A percentile compares a stretch with the other conserved stretches of the same genome.
phyloP scores from a whole-genome alignment of 2,113 vertebrate genomes.

The Etheostoma spectabile region DNA sequence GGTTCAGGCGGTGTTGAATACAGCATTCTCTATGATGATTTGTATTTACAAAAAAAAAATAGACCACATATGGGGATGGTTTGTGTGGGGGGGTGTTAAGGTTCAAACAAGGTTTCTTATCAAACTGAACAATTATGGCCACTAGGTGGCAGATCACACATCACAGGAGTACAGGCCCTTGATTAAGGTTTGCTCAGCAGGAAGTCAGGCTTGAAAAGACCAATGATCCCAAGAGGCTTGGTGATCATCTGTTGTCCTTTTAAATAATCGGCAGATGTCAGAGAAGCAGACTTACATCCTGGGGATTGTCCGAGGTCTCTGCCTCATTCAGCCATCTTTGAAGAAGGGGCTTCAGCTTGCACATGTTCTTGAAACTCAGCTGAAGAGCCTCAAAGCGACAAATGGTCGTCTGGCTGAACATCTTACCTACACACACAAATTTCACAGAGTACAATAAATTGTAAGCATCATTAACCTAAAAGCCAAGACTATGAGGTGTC shows the following conservation, averaged over 20 bases:
- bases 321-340: conserved; percentile 87
- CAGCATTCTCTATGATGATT: neutral
- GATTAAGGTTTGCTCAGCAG: conserved; percentile 36
- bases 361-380: conserved; percentile 89
- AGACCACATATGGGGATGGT: too few species aligned
- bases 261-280: conserved; percentile 57
- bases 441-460: neutral
- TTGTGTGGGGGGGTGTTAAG: neutral
- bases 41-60: too few species aligned
- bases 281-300: conserved; percentile 77
- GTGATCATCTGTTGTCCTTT: conserved; percentile 54
- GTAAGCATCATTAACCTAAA: too few species aligned
- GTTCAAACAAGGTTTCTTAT: neutral
- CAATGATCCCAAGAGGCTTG: neutral
- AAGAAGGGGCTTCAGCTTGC: conserved; percentile 88
- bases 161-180: neutral
- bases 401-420: conserved; percentile 90
- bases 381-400: conserved; percentile 89
- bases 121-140: neutral
- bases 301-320: conserved; percentile 84
- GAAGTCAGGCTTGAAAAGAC: conserved; percentile 25
- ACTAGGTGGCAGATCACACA: conserved; percentile 31
- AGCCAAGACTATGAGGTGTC: neutral
- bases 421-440: conserved; percentile 77
- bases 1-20: neutral